Conservation (phyloP, 2,888 invertebrate species). For the Teleiodes luculella region DNA sequence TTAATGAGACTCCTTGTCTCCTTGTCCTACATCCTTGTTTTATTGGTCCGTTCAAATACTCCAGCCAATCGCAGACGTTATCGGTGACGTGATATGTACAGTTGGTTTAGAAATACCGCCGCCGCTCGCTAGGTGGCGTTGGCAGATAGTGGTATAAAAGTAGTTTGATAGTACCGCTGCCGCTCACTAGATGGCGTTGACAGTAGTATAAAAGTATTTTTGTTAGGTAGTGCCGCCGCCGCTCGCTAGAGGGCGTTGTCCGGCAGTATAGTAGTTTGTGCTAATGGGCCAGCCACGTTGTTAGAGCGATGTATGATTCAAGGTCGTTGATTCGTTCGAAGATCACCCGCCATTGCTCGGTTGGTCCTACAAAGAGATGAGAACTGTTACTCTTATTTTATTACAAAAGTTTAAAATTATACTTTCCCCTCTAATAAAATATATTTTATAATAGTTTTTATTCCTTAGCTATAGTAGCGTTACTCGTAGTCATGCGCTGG, state of each 20-base stretch:
- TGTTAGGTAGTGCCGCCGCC: background rate
- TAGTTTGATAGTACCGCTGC: background rate
- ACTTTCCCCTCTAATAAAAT: no score
- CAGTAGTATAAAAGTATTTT: no score
- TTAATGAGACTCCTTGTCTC: no score
- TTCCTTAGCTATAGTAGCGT: no score
- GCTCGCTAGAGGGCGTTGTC: background rate
- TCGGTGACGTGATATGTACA: background rate
- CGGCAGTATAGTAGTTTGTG: background rate
- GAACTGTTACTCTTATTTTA: background rate
- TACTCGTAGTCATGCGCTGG: no score
- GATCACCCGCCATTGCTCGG: constrained; percentile 70
- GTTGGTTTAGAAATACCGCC: background rate
- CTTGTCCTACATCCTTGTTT: no score
- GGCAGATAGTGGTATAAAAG: background rate
- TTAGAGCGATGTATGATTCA: constrained; percentile 12
- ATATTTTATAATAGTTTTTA: no score
- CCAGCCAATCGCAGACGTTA: background rate
- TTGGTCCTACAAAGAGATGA: constrained; percentile 48
- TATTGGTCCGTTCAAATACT: background rate
- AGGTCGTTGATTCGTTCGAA: background rate
- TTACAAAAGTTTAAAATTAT: no score
- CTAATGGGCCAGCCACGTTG: constrained; percentile 1
- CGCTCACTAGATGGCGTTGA: background rate
- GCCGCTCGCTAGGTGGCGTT: background rate